Evolutionary conservation across 2,888 invertebrate species (phyloP).

Genomic region (Melipona bicolor): DNA sequence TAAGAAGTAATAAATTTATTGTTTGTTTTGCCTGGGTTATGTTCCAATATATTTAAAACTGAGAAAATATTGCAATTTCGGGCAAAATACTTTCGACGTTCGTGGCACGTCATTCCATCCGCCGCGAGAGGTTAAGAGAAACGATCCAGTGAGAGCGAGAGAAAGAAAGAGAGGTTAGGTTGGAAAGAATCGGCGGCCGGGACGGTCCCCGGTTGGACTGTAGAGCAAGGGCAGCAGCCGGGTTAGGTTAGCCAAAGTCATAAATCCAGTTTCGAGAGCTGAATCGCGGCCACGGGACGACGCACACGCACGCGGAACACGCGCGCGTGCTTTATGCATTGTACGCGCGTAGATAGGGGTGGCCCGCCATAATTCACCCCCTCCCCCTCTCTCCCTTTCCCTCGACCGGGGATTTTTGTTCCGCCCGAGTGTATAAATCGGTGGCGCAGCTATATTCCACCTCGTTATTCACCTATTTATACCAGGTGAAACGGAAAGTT

Average conservation of each 20-base stretch:
- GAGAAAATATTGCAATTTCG: too few relatives aligned
- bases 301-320: constrained; percentile 4
- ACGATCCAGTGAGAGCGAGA: constrained; percentile 13
- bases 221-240: constrained; percentile 30
- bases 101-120: too few relatives aligned
- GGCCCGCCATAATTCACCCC: constrained; percentile 64
- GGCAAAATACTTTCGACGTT: too few relatives aligned
- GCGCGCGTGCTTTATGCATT: constrained; percentile 54
- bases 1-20: too few relatives aligned
- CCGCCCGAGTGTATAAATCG: background rate
- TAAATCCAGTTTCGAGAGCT: constrained; percentile 67
- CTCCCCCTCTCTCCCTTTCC: background rate
- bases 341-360: constrained; percentile 50
- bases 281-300: constrained; percentile 56
- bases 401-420: constrained; percentile 8
- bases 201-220: constrained; percentile 10
- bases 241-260: constrained; percentile 55
- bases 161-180: background rate
- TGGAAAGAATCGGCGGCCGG: constrained; percentile 31
- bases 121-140: background rate
- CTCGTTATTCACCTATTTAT: background rate
- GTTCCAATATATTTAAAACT: too few relatives aligned
- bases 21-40: too few relatives aligned
- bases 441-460: background rate
- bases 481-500: background rate